Conservation (phyloP, 2,888 invertebrate genomes). For the Iselma pallidipennis region DNA sequence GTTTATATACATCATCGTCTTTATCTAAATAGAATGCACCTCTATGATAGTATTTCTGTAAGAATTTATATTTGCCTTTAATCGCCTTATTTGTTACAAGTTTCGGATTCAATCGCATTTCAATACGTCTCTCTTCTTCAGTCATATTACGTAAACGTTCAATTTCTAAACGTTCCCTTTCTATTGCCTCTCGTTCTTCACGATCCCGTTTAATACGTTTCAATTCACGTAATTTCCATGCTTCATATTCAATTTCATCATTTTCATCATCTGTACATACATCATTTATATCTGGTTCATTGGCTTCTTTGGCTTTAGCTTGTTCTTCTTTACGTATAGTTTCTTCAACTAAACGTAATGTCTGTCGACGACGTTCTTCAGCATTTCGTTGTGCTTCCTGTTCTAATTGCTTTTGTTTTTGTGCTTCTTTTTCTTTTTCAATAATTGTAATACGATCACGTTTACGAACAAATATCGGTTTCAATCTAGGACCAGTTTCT, state of each 20-base stretch:
- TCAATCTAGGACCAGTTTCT: slow-evolving; percentile 86
- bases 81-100: slow-evolving; percentile 89
- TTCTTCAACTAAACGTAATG: slow-evolving; percentile 88
- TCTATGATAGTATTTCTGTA: slow-evolving; percentile 99
- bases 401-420: slow-evolving; percentile 83
- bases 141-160: slow-evolving; percentile 92
- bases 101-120: slow-evolving; percentile 89
- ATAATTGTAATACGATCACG: slow-evolving; percentile 93
- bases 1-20: slow-evolving; percentile 77
- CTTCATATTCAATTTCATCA: slow-evolving; percentile 94
- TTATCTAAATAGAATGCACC: slow-evolving; percentile 98
- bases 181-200: slow-evolving; percentile 88
- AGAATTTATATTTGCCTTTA: slow-evolving; percentile 98
- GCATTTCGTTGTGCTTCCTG: slow-evolving; percentile 80
- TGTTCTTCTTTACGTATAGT: slow-evolving; percentile 82
- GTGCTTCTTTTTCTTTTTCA: slow-evolving; percentile 88
- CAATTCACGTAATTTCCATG: slow-evolving; percentile 97
- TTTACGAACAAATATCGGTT: slow-evolving; percentile 93
- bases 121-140: slow-evolving; percentile 93
- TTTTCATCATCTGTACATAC: slow-evolving; percentile 95
- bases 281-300: slow-evolving; percentile 79
- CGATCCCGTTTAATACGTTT: slow-evolving; percentile 95
- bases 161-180: slow-evolving; percentile 85
- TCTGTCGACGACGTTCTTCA: slow-evolving; percentile 87
- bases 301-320: slow-evolving; percentile 65